Conservation (phyloP, 2,797 vertebrate species). For the Argentina silus region DNA sequence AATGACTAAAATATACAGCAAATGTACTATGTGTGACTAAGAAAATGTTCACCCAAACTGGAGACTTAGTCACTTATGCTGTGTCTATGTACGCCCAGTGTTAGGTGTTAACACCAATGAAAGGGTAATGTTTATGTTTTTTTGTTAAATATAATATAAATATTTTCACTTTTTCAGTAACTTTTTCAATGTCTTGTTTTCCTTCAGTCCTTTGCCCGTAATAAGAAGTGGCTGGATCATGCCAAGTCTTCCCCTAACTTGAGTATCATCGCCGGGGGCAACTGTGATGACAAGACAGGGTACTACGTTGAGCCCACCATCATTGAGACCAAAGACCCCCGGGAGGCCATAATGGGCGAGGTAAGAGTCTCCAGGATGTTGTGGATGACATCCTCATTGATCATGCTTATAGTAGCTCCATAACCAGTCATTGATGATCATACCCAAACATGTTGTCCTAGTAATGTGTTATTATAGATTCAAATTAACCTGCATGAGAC, state of each 20-base stretch:
- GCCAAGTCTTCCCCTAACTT: conserved; percentile 82
- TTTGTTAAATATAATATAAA: too few relatives aligned
- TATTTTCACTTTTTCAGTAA: not conserved
- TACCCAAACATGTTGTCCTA: too few relatives aligned
- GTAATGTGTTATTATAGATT: too few relatives aligned
- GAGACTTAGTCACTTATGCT: too few relatives aligned
- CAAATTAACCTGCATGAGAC: not conserved
- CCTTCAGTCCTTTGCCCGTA: conserved; percentile 84
- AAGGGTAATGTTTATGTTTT: not conserved
- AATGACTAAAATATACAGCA: not conserved
- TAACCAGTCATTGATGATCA: too few relatives aligned
- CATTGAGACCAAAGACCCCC: conserved; percentile 85
- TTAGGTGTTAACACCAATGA: too few relatives aligned
- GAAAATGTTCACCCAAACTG: too few relatives aligned
- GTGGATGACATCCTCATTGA: too few relatives aligned
- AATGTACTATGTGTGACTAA: too few relatives aligned
- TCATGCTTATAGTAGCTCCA: too few relatives aligned
- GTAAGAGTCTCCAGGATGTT: conserved; percentile 53
- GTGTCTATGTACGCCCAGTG: too few relatives aligned
- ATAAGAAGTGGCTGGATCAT: conserved; percentile 84
- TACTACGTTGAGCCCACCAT: conserved; percentile 93
- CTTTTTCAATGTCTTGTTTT: not conserved
- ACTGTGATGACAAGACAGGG: conserved; percentile 81
- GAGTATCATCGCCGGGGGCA: conserved; percentile 86
- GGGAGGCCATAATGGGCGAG: conserved; percentile 90